phyloP scores from a whole-genome alignment of 2,888 invertebrate genomes.

The Drosophila setosimentum region DNA sequence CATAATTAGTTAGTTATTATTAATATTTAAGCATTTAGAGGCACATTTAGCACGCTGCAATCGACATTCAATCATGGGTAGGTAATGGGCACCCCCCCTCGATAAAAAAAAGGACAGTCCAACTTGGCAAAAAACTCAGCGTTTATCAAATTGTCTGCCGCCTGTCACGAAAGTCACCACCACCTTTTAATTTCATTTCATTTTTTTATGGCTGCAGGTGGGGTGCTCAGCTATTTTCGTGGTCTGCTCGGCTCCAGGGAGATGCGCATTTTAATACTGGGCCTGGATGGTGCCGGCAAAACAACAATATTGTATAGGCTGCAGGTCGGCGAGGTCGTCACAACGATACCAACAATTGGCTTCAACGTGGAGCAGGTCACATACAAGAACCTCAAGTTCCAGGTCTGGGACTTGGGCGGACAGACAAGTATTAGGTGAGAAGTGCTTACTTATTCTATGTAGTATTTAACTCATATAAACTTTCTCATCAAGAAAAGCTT shows the following conservation, averaged over 20 bases:
- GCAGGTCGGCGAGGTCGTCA: constrained; percentile 99
- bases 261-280: constrained; percentile 98
- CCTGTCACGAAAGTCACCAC: constrained; percentile 53
- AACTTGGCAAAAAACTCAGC: neutral
- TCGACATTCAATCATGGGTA: constrained; percentile 67
- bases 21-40: constrained; percentile 71
- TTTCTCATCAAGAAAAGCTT: neutral
- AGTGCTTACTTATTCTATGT: no score
- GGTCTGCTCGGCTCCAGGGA: constrained; percentile 98
- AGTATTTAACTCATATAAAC: neutral
- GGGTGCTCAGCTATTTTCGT: constrained; percentile 98
- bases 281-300: constrained; percentile 99
- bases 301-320: constrained; percentile 99
- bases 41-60: constrained; percentile 58
- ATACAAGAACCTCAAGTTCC: constrained; percentile 99
- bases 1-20: constrained; percentile 62
- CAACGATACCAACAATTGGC: constrained; percentile 98
- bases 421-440: constrained; percentile 98
- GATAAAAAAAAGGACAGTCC: neutral
- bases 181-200: constrained; percentile 28
- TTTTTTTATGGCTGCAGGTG: constrained; percentile 88
- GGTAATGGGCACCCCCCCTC: constrained; percentile 8
- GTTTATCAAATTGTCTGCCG: constrained; percentile 33
- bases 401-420: constrained; percentile 99
- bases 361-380: constrained; percentile 99